Conservation (phyloP, 37 sponge, comb jelly and placozoan species). For the Diacarnus erythraeanus region DNA sequence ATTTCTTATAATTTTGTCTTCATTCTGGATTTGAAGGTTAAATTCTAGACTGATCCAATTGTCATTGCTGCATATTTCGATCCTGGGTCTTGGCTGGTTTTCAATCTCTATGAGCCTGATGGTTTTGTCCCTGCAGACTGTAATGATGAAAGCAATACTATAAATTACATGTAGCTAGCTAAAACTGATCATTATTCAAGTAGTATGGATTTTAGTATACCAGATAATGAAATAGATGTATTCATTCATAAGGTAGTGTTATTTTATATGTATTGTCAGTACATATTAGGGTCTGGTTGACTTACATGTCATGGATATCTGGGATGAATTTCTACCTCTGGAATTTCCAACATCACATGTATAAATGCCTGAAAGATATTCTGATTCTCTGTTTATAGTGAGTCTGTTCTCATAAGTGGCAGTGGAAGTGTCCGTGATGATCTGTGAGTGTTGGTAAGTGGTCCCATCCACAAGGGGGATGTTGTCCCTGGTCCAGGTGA, state of each 20-base stretch:
- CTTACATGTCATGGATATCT: neutral
- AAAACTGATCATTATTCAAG: neutral
- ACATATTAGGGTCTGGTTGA: neutral
- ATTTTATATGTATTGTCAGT: neutral
- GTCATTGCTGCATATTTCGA: neutral
- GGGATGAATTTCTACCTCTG: neutral
- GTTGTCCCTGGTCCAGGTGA: constrained; percentile 6
- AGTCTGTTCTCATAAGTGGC: constrained; percentile 16
- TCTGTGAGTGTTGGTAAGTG: constrained; percentile 3
- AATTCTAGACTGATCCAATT: neutral
- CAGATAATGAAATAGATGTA: neutral
- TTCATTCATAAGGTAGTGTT: neutral
- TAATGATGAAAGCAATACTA: too few species aligned
- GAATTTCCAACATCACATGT: neutral
- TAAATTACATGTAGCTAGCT: too few species aligned
- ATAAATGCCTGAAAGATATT: neutral
- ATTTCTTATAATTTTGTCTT: neutral
- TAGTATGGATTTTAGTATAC: neutral
- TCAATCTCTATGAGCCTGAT: neutral
- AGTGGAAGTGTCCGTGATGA: neutral
- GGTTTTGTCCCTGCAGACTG: neutral
- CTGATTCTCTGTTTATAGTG: neutral
- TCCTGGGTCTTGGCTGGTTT: neutral
- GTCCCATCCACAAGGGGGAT: neutral
- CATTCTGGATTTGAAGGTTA: neutral